Evolutionary conservation across 2,797 vertebrate genomes (phyloP).

Genomic region (Muraenolepis orangiensis): DNA sequence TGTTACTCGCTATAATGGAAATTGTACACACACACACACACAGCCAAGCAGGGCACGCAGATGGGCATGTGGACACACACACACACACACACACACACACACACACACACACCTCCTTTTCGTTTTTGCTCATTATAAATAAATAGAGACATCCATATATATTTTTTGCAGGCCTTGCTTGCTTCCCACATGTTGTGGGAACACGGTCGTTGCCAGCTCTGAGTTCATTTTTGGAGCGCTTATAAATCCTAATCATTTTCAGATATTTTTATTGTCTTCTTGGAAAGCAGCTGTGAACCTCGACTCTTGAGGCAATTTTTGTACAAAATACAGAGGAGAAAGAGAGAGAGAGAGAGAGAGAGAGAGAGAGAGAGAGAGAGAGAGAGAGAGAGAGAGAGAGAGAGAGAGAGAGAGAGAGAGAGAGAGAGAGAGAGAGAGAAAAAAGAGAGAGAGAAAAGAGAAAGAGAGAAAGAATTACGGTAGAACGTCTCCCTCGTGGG

Average conservation of each 20-base stretch:
- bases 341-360: neutral
- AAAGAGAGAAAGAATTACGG: conserved; percentile 31
- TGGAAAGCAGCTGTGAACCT: conserved; percentile 47
- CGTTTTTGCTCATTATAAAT: neutral
- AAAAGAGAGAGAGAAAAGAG: neutral
- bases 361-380: conserved; percentile 14
- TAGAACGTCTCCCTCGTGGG: conserved; percentile 41
- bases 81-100: conserved; percentile 5
- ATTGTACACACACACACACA: conserved; percentile 2
- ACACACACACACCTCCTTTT: conserved; percentile 19
- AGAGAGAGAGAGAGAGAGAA: neutral
- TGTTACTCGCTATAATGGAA: conserved; percentile 12
- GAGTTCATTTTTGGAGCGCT: conserved; percentile 31
- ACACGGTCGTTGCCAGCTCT: conserved; percentile 8
- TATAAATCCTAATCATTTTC: conserved; percentile 7
- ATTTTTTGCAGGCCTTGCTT: neutral
- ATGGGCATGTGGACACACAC: neutral
- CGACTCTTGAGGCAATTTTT: conserved; percentile 42
- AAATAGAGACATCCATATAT: conserved; percentile 2
- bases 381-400: conserved; percentile 27
- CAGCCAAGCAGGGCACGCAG: no score
- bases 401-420: neutral
- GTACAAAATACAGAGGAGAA: conserved; percentile 33
- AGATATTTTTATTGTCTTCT: conserved; percentile 7
- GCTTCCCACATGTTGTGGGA: conserved; percentile 8